These are phyloP conservation scores for Microtus montanus DNA, from an alignment of 2,113 vertebrate genomes.

Conservation along the genomic window DNA sequence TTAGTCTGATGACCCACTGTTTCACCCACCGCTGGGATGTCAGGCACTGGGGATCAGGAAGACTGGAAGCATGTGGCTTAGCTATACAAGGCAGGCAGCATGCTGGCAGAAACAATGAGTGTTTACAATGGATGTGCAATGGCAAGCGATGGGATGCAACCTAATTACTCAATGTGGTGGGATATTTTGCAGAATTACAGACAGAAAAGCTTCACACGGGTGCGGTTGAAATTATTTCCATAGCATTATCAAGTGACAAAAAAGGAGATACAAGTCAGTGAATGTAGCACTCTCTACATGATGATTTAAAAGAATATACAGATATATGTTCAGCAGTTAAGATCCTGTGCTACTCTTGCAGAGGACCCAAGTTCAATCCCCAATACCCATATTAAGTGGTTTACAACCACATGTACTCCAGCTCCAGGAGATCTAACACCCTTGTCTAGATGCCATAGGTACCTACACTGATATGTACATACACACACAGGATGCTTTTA, in stretches of 20 bases:
- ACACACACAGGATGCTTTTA: not conserved
- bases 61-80: too few relatives aligned
- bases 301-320: too few relatives aligned
- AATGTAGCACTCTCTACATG: not conserved
- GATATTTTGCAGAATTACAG: not conserved
- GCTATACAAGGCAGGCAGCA: not conserved
- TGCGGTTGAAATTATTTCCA: not conserved
- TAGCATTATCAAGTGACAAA: not conserved
- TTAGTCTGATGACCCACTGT: not conserved
- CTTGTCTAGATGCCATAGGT: too few relatives aligned
- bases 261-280: not conserved
- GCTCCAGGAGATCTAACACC: too few relatives aligned
- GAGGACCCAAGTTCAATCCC: too few relatives aligned
- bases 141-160: not conserved
- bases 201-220: not conserved
- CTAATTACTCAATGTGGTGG: not conserved
- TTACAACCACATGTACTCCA: too few relatives aligned
- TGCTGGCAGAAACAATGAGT: not conserved
- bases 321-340: too few relatives aligned
- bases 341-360: too few relatives aligned
- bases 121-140: not conserved
- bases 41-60: not conserved
- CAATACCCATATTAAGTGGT: too few relatives aligned
- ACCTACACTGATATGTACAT: too few relatives aligned
- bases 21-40: not conserved